A percentile compares a stretch with the other conserved stretches of the same genome.
Conservation (phyloP, 2,888 invertebrate species). For the Caenorhabditis afra region DNA sequence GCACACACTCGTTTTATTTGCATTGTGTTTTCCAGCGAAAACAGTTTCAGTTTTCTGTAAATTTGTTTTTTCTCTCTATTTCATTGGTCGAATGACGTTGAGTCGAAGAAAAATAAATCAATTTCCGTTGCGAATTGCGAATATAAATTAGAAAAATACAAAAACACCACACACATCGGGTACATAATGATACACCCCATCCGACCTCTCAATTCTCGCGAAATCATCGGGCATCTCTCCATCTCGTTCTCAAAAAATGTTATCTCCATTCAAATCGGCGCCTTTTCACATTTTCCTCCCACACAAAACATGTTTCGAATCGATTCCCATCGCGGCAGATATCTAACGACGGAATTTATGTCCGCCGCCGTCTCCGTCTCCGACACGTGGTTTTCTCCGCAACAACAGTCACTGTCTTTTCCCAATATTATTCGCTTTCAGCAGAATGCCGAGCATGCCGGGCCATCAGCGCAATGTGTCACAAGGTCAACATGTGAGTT, state of each 20-base stretch:
- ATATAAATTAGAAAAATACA: too few species aligned
- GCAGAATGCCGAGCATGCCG: constrained; percentile 67
- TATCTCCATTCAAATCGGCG: constrained; percentile 45
- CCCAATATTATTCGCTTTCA: background rate
- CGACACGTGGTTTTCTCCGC: constrained; percentile 28
- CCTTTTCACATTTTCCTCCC: constrained; percentile 17
- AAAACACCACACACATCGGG: too few species aligned
- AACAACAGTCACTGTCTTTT: constrained; percentile 8
- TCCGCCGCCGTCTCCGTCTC: constrained; percentile 1
- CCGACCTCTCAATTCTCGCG: constrained; percentile 2
- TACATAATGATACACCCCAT: too few species aligned
- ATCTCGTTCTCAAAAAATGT: constrained; percentile 25
- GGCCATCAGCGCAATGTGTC: constrained; percentile 76
- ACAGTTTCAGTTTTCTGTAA: background rate
- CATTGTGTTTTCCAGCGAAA: background rate
- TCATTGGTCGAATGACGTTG: too few species aligned
- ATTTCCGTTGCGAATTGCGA: too few species aligned
- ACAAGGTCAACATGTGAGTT: constrained; percentile 75
- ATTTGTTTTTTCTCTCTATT: background rate
- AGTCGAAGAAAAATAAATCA: too few species aligned
- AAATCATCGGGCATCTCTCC: constrained; percentile 14
- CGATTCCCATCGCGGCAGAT: constrained; percentile 27
- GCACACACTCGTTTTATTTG: background rate
- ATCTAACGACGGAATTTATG: constrained; percentile 20
- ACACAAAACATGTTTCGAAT: constrained; percentile 56